Base-by-base conservation (phyloP, 2,888 invertebrate genomes). In the Ptilodon capucinus region DNA sequence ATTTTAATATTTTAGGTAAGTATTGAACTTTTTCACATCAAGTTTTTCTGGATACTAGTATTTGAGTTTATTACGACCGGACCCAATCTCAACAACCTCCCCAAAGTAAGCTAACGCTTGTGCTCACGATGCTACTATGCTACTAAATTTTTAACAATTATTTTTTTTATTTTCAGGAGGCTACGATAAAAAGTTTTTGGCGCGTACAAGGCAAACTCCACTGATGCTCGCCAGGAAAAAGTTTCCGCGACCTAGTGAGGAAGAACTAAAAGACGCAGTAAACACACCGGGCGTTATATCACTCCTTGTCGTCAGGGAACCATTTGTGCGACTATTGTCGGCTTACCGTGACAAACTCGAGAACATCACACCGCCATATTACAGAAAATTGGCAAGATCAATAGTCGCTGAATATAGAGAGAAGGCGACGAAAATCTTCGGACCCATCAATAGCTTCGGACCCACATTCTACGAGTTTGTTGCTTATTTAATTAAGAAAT, bases 291-390 rank as follows among this genome's bases (percentile, higher is more conserved):
- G 92, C 17, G 93, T 94, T 4, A 78, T 94, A 52, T 94, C 95
- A 40, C 93, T 95, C 58, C 77, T 95, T 41, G 93, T 94, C 19
- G 95, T 95, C 2, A 92, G 95, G 35, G 95, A 95, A 78, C 95
- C 95, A 1, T 94, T 95, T 66, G 95, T 95, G 61, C 89, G 95
- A 51, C 82, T 95, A 28, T 85, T 95, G 40, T 95, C 95, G 41
- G 95, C 94, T 11, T 95, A 94, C 74, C 91, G 95, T 39, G 94
- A 95, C 73, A 95, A 95, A 84, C 87, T 97, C 53, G 95, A 95
- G 76, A 93, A 94, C 63, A 88, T 93, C 50, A 93, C 93, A 2
- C 94, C 94, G 56, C 94, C 93, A 6, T 94, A 92, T 71, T 95
- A 95, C 69, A 93, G 94, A 69, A 93, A 94, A 63, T 84, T 95